Evolutionary conservation across 1,140 invertebrate species (phyloP).

Genomic region (Monomorium pharaonis): DNA sequence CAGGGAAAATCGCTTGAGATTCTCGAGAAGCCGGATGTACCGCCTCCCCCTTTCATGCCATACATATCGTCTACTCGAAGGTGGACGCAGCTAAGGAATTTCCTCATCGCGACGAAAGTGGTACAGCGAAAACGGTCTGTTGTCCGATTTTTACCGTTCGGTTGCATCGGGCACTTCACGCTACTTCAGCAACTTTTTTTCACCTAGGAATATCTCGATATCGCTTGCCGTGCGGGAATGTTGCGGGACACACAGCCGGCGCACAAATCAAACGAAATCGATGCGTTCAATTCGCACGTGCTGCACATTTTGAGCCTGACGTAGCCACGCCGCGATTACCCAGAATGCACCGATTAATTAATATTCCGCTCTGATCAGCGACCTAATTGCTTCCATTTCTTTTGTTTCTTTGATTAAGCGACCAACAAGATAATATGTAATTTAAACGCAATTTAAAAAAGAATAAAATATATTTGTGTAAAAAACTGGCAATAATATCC

Average conservation of each 20-base stretch:
- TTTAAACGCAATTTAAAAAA: background rate
- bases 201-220: constrained; percentile 28
- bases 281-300: constrained; percentile 34
- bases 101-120: constrained; percentile 19
- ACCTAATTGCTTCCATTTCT: constrained; percentile 4
- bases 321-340: background rate
- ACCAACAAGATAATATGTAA: background rate
- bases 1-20: constrained; percentile 53
- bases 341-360: constrained; percentile 17
- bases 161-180: background rate
- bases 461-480: background rate
- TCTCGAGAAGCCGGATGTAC: constrained; percentile 34
- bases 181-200: constrained; percentile 41
- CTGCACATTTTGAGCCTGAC: constrained; percentile 25
- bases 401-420: background rate
- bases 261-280: constrained; percentile 49
- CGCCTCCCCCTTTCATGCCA: background rate
- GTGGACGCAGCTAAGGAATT: constrained; percentile 48
- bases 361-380: constrained; percentile 17
- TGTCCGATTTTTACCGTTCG: constrained; percentile 47
- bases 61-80: constrained; percentile 17
- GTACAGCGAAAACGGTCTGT: constrained; percentile 12
- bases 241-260: constrained; percentile 21
- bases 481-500: background rate
- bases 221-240: constrained; percentile 9